Conservation (phyloP, 2,888 invertebrate species). For the Watsonalla cultraria region DNA sequence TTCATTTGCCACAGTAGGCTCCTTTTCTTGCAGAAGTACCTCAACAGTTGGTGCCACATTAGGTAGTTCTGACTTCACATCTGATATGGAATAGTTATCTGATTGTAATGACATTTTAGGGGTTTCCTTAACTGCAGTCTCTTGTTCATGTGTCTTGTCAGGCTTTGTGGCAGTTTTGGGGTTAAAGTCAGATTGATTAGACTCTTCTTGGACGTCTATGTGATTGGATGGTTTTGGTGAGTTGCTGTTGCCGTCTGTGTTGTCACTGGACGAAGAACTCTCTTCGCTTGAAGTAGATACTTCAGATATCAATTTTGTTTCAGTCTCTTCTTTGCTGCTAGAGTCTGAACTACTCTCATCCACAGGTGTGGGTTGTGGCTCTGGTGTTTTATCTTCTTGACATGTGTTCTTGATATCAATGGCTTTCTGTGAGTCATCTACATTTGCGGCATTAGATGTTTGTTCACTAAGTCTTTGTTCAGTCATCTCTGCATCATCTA, state of each 20-base stretch:
- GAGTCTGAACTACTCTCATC: constrained; percentile 64
- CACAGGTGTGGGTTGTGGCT: constrained; percentile 32
- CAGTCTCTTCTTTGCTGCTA: constrained; percentile 51
- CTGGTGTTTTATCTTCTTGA: constrained; percentile 28
- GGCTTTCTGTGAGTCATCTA: constrained; percentile 15
- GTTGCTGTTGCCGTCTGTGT: constrained; percentile 66
- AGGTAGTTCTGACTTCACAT: constrained; percentile 60
- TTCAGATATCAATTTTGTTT: constrained; percentile 55
- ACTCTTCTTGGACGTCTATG: constrained; percentile 47
- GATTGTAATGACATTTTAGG: constrained; percentile 41
- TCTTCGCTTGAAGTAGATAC: constrained; percentile 66
- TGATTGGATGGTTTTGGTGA: constrained; percentile 61
- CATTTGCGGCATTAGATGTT: constrained; percentile 28
- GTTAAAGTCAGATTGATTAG: constrained; percentile 35
- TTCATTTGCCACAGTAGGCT: constrained; percentile 6
- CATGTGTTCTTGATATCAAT: constrained; percentile 25
- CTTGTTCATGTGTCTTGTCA: constrained; percentile 24
- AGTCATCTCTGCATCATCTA: constrained; percentile 67
- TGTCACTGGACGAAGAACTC: constrained; percentile 69
- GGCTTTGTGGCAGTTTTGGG: constrained; percentile 26
- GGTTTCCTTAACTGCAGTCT: constrained; percentile 22
- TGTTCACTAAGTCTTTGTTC: constrained; percentile 56
- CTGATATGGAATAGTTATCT: constrained; percentile 65
- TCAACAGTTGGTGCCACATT: constrained; percentile 18
- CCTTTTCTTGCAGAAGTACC: constrained; percentile 11